phyloP scores from a whole-genome alignment of 2,113 vertebrate genomes.

The Megaleporinus macrocephalus region DNA sequence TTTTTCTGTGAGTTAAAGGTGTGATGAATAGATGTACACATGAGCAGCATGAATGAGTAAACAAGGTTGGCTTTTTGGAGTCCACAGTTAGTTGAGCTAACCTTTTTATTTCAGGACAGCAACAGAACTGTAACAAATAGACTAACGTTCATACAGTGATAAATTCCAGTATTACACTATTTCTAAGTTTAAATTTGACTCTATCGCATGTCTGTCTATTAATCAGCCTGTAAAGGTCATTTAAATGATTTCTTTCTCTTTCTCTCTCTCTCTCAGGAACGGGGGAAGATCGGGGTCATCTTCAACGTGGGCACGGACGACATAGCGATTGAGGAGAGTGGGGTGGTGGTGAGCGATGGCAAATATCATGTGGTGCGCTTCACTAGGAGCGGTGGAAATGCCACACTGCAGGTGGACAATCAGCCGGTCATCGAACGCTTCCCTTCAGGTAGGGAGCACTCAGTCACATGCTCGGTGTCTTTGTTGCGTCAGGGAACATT shows the following conservation, averaged over 20 bases:
- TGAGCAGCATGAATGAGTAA: too few relatives aligned
- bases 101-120: too few relatives aligned
- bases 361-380: slow-evolving; percentile 96
- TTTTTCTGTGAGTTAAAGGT: too few relatives aligned
- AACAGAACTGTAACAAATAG: too few relatives aligned
- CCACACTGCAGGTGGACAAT: slow-evolving; percentile 94
- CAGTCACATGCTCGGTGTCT: not conserved
- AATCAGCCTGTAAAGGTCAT: too few relatives aligned
- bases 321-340: slow-evolving; percentile 90
- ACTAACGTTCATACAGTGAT: too few relatives aligned
- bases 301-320: slow-evolving; percentile 97
- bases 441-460: slow-evolving; percentile 84
- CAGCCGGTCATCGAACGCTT: slow-evolving; percentile 93
- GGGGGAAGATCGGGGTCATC: slow-evolving; percentile 90
- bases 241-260: not conserved
- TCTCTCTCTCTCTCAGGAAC: slow-evolving; percentile 76
- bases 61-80: too few relatives aligned
- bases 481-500: not conserved
- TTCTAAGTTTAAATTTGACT: too few relatives aligned
- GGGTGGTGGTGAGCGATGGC: slow-evolving; percentile 90
- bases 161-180: too few relatives aligned
- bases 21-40: too few relatives aligned
- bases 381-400: slow-evolving; percentile 91
- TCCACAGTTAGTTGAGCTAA: too few relatives aligned
- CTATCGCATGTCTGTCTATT: too few relatives aligned